These are phyloP conservation scores for Sapajus apella DNA, from an alignment of 2,113 vertebrate species.

Conservation along the genomic window DNA sequence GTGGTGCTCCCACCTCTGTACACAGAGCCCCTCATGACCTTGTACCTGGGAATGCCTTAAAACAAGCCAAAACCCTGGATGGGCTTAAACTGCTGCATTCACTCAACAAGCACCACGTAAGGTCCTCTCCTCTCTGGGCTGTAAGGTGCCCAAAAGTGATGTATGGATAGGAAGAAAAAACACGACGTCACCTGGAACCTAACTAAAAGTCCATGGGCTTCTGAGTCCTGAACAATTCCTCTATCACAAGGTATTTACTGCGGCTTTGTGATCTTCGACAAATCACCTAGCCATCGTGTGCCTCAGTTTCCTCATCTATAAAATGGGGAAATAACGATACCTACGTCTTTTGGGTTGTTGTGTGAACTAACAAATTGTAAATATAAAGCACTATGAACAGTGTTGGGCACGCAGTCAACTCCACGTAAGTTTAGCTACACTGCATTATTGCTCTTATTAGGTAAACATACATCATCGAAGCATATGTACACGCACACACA, in stretches of 20 bases:
- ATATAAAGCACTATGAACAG: background rate
- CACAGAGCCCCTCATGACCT: accelerated
- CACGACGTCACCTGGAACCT: accelerated
- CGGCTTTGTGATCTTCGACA: background rate
- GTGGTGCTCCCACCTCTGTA: accelerated
- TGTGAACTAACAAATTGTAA: background rate
- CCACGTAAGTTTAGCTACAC: background rate
- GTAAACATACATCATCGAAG: background rate
- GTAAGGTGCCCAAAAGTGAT: background rate
- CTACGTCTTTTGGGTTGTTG: background rate
- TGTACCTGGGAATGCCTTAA: background rate
- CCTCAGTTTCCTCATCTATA: background rate
- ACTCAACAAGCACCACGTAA: accelerated
- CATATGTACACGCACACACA: background rate
- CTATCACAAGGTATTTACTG: background rate
- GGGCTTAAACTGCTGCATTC: accelerated
- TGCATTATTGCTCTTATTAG: background rate
- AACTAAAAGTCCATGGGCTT: accelerated
- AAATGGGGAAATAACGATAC: background rate
- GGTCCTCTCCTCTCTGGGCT: too few relatives aligned
- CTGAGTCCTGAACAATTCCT: background rate
- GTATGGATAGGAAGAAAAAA: accelerated
- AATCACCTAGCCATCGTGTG: background rate
- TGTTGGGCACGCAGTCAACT: accelerated
- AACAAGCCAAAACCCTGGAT: background rate